Conservation (phyloP, 2,113 vertebrate genomes). For the Porphyrio hochstetteri region DNA sequence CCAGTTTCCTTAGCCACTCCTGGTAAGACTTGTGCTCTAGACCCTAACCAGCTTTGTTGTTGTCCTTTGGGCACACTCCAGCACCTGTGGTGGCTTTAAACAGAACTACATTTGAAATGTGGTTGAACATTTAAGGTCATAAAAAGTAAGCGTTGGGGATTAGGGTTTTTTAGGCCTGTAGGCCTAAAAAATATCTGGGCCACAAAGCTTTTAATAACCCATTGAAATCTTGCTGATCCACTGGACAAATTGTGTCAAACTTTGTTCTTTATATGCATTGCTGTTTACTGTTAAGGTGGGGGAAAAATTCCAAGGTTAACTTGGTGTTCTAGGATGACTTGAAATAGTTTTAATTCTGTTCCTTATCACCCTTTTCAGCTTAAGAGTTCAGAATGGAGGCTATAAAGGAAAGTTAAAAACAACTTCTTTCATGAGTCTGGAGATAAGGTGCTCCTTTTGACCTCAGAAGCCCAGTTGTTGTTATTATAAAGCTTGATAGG, state of each 20-base stretch:
- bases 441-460: background rate
- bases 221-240: background rate
- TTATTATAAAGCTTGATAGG: background rate
- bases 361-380: background rate
- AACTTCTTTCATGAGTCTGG: background rate
- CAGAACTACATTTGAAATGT: background rate
- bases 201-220: background rate
- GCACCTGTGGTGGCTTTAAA: background rate
- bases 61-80: background rate
- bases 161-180: background rate
- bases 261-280: background rate
- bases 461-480: background rate
- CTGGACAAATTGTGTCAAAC: background rate
- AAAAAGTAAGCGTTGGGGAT: background rate
- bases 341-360: background rate
- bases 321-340: background rate
- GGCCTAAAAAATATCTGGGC: background rate
- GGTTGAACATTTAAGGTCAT: background rate
- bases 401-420: background rate
- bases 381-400: background rate
- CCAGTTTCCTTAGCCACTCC: background rate
- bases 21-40: background rate
- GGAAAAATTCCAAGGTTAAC: background rate
- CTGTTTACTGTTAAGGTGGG: background rate
- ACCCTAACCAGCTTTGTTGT: background rate